phyloP scores from a whole-genome alignment of 2,888 invertebrate genomes.

The Ormyrus nitidulus region DNA sequence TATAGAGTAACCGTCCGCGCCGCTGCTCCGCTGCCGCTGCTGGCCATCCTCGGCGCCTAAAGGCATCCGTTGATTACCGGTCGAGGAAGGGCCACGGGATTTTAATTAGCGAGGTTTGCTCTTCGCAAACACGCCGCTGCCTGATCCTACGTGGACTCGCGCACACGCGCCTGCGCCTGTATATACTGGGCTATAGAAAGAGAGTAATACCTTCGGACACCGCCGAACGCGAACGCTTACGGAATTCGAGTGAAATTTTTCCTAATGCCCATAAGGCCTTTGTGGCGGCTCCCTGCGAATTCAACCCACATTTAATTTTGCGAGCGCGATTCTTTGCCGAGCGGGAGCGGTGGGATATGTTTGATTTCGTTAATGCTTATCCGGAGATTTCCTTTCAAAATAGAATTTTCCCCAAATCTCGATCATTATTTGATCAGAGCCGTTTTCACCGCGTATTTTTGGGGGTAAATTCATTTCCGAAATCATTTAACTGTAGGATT shows the following conservation, averaged over 20 bases:
- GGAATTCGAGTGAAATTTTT: conserved; percentile 17
- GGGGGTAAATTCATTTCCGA: no score
- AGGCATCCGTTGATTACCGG: conserved; percentile 73
- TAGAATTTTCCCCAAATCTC: no score
- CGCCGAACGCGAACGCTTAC: not conserved
- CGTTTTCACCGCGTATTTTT: no score
- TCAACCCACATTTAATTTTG: no score
- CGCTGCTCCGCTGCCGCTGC: conserved; percentile 57
- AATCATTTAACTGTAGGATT: no score
- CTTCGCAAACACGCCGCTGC: conserved; percentile 68
- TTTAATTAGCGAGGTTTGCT: conserved; percentile 75
- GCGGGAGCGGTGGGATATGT: no score
- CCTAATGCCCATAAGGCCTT: no score
- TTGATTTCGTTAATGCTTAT: no score
- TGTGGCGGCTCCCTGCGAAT: no score
- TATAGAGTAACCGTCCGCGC: conserved; percentile 53
- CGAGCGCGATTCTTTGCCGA: no score
- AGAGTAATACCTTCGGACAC: conserved; percentile 28
- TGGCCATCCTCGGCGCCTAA: conserved; percentile 71
- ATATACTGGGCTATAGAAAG: not conserved
- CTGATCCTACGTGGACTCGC: not conserved
- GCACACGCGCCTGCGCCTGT: conserved; percentile 6
- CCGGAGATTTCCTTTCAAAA: no score
- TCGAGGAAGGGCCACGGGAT: conserved; percentile 70
- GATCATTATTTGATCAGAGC: no score